Base-by-base conservation (phyloP, 1,140 invertebrate species). In the Achatina immaculata region DNA sequence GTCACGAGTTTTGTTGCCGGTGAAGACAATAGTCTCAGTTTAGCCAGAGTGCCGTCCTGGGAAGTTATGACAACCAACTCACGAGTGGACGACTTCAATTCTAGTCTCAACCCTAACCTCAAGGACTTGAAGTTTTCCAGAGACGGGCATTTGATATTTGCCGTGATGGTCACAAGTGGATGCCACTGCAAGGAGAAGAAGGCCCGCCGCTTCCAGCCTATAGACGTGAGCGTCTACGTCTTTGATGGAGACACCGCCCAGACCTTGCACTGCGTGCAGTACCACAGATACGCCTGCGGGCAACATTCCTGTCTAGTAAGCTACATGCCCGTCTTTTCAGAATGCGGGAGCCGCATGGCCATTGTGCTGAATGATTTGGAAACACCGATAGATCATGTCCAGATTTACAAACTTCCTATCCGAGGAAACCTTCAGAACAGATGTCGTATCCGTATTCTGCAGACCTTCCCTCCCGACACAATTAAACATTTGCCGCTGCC, bases 241-340 rank as follows among this genome's bases (percentile, higher is more conserved):
- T 89, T 91, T 81, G 87, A 88, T 83, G 87, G 86, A 14, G 89
- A 91, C 82, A 89, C 84, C 31, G 84, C 87, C n/a, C 86, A 89
- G 42, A 90, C 89, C 1, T 81, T 91, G 31, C 89, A 90, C 81
- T 91, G 90, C 80, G 88, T 91, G 24, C 89, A 90, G 83, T 91
- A 90, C 82, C 87, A 88, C 62, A 85, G 90, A 16, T 90, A 88
- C 80, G 88, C 88, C 0, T 91, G 90, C 72, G 86, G 87, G 0
- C 84, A 86, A 31, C 90, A 91, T 79, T 87, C 86, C 16, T 91
- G 90, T 75, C 89, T 90, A 11, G 82, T 89, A 62, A 91, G 90
- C 82, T 91, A 89, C 82, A 86, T 89, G 82, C 90, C 90, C 0
- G 81, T 90, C 36, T 87, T 91, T 74, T 91, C 90, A 7, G 84